Conservation (phyloP, 2,888 invertebrate species). For the Sturmia bella region DNA sequence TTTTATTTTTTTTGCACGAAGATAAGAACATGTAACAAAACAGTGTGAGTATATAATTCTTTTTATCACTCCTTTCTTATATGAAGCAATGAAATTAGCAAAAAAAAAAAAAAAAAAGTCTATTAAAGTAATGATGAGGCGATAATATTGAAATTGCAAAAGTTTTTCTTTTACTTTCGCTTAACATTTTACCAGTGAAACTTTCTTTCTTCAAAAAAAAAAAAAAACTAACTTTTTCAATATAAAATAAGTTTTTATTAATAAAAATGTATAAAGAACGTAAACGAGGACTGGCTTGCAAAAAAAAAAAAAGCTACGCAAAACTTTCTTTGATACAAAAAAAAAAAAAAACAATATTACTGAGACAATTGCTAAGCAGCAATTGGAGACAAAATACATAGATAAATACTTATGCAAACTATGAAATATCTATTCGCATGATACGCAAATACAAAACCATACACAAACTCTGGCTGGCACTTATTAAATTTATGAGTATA, state of each 20-base stretch:
- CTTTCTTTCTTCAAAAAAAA: conserved; percentile 17
- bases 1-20: too few relatives aligned
- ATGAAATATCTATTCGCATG: conserved; percentile 17
- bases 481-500: conserved; percentile 1
- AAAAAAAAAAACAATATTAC: conserved; percentile 37
- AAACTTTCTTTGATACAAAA: conserved; percentile 40
- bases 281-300: conserved; percentile 49
- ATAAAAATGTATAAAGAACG: conserved; percentile 18
- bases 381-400: conserved; percentile 53
- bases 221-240: conserved; percentile 53
- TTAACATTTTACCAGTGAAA: conserved; percentile 57
- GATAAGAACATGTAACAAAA: too few relatives aligned
- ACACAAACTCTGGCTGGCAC: background rate
- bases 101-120: conserved; percentile 45
- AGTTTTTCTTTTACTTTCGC: conserved; percentile 72
- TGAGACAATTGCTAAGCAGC: conserved; percentile 48
- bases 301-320: conserved; percentile 27
- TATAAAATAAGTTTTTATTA: conserved; percentile 38
- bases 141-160: conserved; percentile 78
- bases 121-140: conserved; percentile 78
- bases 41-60: background rate
- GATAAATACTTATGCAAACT: conserved; percentile 65
- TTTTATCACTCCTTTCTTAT: conserved; percentile 37
- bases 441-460: background rate
- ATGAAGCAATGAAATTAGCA: conserved; percentile 1